phyloP scores from a whole-genome alignment of 2,113 vertebrate genomes.

The Dasypus novemcinctus region DNA sequence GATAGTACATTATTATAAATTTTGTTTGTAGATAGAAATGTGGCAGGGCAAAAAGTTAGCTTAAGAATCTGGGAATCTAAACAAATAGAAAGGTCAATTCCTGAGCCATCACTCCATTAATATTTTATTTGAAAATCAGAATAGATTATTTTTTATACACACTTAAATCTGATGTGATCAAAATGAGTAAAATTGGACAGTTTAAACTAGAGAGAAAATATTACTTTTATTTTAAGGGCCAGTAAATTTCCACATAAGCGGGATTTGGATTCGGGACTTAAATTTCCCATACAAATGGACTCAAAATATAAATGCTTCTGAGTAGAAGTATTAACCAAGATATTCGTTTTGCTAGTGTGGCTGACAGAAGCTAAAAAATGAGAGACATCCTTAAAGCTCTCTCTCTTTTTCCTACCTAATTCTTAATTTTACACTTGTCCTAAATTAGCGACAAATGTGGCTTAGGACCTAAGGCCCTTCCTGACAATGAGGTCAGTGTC shows the following conservation, averaged over 20 bases:
- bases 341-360: neutral
- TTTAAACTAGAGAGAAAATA: neutral
- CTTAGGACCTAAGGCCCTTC: neutral
- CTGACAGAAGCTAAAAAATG: neutral
- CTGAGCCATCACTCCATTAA: neutral
- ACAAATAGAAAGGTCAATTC: neutral
- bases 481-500: neutral
- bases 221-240: neutral
- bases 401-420: neutral
- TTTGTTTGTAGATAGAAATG: neutral
- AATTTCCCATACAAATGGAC: neutral
- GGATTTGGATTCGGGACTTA: neutral
- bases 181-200: neutral
- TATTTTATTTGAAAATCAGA: neutral
- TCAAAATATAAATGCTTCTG: slow-evolving; percentile 16
- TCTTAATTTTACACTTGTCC: neutral
- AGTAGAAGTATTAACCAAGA: neutral
- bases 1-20: neutral
- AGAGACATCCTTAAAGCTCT: neutral
- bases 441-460: neutral
- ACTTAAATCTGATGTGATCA: neutral
- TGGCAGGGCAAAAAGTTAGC: neutral
- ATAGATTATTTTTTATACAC: neutral
- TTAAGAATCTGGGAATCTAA: neutral
- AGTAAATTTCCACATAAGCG: neutral